phyloP scores from a whole-genome alignment of 2,113 vertebrate genomes.

The Nansenia antarctica region DNA sequence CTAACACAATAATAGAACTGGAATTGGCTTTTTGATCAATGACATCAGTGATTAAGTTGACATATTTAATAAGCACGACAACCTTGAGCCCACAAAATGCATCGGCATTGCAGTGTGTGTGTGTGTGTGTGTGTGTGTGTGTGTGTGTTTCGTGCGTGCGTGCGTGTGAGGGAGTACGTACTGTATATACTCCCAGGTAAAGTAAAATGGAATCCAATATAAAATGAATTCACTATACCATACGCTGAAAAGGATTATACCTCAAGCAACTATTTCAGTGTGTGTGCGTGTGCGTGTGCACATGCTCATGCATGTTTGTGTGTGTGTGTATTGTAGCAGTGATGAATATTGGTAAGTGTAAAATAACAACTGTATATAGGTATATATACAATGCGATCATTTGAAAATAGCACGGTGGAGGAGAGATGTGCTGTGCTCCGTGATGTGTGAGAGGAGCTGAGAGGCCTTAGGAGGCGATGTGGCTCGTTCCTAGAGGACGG shows the following conservation, averaged over 20 bases:
- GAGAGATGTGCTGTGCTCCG: no score
- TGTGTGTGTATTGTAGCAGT: slow-evolving; percentile 16
- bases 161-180: background rate
- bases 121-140: slow-evolving; percentile 26
- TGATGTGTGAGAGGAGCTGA: no score
- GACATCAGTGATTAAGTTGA: slow-evolving; percentile 77
- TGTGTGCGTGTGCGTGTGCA: background rate
- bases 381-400: no score
- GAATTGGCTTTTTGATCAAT: slow-evolving; percentile 80
- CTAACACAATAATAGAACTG: slow-evolving; percentile 72
- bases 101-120: slow-evolving; percentile 2
- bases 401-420: no score
- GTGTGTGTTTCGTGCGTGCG: slow-evolving; percentile 14
- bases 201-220: background rate
- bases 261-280: no score
- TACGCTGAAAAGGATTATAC: no score
- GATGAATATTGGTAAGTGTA: no score
- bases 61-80: slow-evolving; percentile 75
- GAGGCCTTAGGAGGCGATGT: no score
- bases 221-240: background rate
- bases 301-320: no score
- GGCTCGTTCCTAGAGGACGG: no score
- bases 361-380: no score
- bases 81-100: slow-evolving; percentile 69
- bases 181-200: background rate